Evolutionary conservation across 2,113 vertebrate genomes (phyloP).

Genomic region (Gobius niger): DNA sequence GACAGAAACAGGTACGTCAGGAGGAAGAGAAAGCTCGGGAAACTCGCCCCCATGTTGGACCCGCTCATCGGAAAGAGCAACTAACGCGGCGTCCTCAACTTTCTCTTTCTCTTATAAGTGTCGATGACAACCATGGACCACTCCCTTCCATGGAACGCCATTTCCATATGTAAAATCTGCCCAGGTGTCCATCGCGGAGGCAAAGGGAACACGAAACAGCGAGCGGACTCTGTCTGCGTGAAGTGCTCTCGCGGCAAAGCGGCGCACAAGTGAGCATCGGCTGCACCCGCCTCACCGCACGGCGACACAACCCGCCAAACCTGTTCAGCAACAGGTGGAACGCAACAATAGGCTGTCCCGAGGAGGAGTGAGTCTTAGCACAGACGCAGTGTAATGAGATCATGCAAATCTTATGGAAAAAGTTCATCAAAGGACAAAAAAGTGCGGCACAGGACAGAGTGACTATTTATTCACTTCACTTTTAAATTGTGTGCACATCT

Average conservation of each 20-base stretch:
- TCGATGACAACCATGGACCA: not conserved
- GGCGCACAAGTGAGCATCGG: conserved; percentile 11
- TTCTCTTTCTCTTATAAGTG: conserved; percentile 6
- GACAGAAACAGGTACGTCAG: conserved; percentile 61
- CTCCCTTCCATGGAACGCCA: conserved; percentile 1
- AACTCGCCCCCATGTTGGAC: conserved; percentile 37
- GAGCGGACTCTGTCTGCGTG: not conserved
- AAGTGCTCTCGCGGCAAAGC: conserved; percentile 7
- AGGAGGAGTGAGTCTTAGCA: conserved; percentile 7
- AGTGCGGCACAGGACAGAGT: conserved; percentile 12
- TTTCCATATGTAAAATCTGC: conserved; percentile 37
- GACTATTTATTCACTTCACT: not conserved
- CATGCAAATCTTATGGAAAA: conserved; percentile 41
- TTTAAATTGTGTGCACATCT: not conserved
- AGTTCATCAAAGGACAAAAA: conserved; percentile 18
- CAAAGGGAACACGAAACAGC: not conserved
- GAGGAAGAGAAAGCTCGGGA: conserved; percentile 30
- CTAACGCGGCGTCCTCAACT: conserved; percentile 6
- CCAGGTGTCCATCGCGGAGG: conserved; percentile 16
- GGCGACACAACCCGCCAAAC: conserved; percentile 56
- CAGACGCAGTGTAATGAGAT: conserved; percentile 29
- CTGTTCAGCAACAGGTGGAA: conserved; percentile 52
- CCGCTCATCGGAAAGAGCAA: conserved; percentile 20
- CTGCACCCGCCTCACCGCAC: not conserved
- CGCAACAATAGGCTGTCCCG: conserved; percentile 43